These are phyloP conservation scores for Dendrolimus kikuchii DNA, from an alignment of 1,140 invertebrate genomes.

Conservation along the genomic window DNA sequence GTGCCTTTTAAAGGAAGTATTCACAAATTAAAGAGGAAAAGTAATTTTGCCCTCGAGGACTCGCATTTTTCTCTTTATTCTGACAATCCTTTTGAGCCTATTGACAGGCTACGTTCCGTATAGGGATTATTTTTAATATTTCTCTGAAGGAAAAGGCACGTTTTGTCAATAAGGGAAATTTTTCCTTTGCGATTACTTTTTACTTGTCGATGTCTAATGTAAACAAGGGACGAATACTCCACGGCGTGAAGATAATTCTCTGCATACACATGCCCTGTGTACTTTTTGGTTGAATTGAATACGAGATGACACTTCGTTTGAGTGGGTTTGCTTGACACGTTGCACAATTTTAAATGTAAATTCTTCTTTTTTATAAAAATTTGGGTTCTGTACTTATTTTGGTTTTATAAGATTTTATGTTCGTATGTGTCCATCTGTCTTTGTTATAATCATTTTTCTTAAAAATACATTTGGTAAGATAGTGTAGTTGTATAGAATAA, in stretches of 20 bases:
- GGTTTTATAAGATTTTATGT: too few species aligned
- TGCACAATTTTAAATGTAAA: too few species aligned
- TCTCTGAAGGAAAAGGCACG: constrained; percentile 38
- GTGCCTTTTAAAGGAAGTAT: too few species aligned
- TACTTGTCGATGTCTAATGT: constrained; percentile 40
- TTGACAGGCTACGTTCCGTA: constrained; percentile 7
- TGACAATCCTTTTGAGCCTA: constrained; percentile 16
- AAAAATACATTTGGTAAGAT: too few species aligned
- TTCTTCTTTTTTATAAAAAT: too few species aligned
- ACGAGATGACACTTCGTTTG: too few species aligned
- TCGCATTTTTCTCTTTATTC: constrained; percentile 6
- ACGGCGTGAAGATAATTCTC: constrained; percentile 23
- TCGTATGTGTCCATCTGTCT: too few species aligned
- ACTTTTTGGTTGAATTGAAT: constrained; percentile 5
- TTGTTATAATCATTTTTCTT: too few species aligned
- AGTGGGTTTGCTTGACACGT: too few species aligned
- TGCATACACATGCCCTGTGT: constrained; percentile 4
- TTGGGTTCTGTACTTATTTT: too few species aligned
- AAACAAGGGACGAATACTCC: constrained; percentile 34
- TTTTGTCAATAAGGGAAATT: constrained; percentile 52
- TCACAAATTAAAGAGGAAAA: constrained; percentile 10
- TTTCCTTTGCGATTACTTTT: constrained; percentile 47
- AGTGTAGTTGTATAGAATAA: too few species aligned
- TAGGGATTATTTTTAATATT: constrained; percentile 49
- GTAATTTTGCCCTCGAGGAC: constrained; percentile 7